Evolutionary conservation across 2,113 vertebrate genomes (phyloP).

Genomic region (Galemys pyrenaicus): DNA sequence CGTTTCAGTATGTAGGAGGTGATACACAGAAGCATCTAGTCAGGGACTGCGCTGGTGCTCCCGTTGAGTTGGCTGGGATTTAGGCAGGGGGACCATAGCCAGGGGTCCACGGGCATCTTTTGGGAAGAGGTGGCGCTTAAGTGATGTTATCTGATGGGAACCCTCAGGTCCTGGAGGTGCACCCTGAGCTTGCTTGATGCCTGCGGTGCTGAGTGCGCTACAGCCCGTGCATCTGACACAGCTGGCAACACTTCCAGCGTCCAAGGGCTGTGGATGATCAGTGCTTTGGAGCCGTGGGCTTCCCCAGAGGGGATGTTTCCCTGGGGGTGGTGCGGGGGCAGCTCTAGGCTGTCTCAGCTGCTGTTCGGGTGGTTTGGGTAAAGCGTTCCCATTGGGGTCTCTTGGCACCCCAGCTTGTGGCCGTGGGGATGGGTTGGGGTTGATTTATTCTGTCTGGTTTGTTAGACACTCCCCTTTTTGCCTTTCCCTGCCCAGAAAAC

Average conservation of each 20-base stretch:
- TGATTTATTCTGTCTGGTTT: constrained; percentile 61
- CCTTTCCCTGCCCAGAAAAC: neutral
- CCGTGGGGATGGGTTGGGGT: constrained; percentile 15
- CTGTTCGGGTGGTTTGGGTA: neutral
- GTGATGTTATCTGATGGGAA: neutral
- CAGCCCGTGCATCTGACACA: neutral
- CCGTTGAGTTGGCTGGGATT: neutral
- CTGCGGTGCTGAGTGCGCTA: too few relatives aligned
- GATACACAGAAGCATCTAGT: neutral
- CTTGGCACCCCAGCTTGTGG: constrained; percentile 7
- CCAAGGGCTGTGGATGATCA: neutral
- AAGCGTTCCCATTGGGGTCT: neutral
- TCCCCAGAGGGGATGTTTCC: constrained; percentile 1
- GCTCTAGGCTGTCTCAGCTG: constrained; percentile 18
- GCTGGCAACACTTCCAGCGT: neutral
- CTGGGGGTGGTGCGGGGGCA: neutral
- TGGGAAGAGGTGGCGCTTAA: neutral
- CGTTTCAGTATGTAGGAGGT: neutral
- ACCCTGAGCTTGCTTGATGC: neutral
- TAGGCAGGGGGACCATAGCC: neutral
- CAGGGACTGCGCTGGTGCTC: neutral
- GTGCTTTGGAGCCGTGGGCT: neutral
- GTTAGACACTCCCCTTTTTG: neutral
- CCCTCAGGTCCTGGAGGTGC: neutral
- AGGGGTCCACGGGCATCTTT: neutral